Base-by-base conservation (phyloP, 2,113 vertebrate species). In the Salvelinus sp. region DNA sequence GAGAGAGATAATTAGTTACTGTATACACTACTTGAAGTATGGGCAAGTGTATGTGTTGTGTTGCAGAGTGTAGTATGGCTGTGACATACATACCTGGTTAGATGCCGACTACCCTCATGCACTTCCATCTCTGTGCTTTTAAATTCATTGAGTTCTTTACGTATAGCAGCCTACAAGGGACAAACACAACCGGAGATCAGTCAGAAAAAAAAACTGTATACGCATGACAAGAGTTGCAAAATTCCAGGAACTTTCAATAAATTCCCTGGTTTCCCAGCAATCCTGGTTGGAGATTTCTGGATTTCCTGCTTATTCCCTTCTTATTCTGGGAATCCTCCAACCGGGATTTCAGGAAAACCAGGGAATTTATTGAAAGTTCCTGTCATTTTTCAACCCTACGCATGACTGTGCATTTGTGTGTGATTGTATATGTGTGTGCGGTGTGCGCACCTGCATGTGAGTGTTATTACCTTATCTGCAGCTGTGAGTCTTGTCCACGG, bases 91-190 rank as follows among this genome's bases (percentile, higher is more conserved):
- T 77, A 98, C 98, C 98, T 98, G 94, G 98, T 99, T 92, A 99
- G 92, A 92, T 99, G 98, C 81, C 96, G 96, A 82, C 98, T 99
- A 74, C 96, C 94, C 91, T 99, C 98, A 48, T 99, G 98, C 85
- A 99, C 98, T 90, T 99, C 97, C 98, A 99, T 99, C 91, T 99
- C 97, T 91, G 96, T 96, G 95, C 98, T 99, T 94, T 99, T 99
- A 87, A 99, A 99, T 90, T 99, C 98, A 70, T 99, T 99, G 82
- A 99, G 94, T 83, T 99, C 98, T 89, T 98, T 99, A 70, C 98
- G 95, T 80, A 99, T 99, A 88, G 98, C 97, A 87, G 98, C 98
- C 98, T 99, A 90, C 71, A 88, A 87, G 54, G 80, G 76, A 86
- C 70, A 86, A 47, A 86, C 12, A 79, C 0, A 74, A 23, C 80